A percentile compares a stretch with the other conserved stretches of the same genome.
Conservation (phyloP, 2,888 invertebrate genomes). For the Drosophila emarginata region DNA sequence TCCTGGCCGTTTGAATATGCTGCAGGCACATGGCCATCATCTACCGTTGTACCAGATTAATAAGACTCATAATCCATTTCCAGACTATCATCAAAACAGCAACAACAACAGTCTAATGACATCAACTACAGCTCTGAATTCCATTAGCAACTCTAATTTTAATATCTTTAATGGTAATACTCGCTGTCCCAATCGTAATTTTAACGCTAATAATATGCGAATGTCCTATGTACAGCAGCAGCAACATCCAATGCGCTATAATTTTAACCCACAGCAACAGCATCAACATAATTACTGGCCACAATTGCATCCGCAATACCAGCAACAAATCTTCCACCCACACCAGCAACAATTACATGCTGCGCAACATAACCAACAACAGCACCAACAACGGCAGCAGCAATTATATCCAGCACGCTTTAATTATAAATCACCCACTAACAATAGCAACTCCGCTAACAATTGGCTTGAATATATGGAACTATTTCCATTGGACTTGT, state of each 20-base stretch:
- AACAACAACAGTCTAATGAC: constrained; percentile 11
- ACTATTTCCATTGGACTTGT: constrained; percentile 20
- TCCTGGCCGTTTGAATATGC: background rate
- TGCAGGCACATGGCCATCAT: background rate
- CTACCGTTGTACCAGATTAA: background rate
- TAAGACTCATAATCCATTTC: background rate
- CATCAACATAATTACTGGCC: constrained; percentile 8
- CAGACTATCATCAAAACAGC: background rate
- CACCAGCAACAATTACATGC: constrained; percentile 4
- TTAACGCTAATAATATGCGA: background rate
- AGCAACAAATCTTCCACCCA: background rate
- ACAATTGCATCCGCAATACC: background rate
- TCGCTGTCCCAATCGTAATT: background rate
- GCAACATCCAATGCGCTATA: constrained; percentile 1
- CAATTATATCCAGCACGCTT: background rate
- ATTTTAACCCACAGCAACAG: constrained; percentile 8
- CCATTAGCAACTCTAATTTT: background rate
- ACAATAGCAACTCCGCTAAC: background rate
- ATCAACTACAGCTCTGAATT: background rate
- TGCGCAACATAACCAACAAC: background rate
- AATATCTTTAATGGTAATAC: background rate
- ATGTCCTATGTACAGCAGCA: background rate
- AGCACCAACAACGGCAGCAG: constrained; percentile 8
- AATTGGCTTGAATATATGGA: constrained; percentile 14
- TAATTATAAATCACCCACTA: background rate